These are phyloP conservation scores for Chrysotoxum bicinctum DNA, from an alignment of 2,888 invertebrate genomes.

Conservation along the genomic window DNA sequence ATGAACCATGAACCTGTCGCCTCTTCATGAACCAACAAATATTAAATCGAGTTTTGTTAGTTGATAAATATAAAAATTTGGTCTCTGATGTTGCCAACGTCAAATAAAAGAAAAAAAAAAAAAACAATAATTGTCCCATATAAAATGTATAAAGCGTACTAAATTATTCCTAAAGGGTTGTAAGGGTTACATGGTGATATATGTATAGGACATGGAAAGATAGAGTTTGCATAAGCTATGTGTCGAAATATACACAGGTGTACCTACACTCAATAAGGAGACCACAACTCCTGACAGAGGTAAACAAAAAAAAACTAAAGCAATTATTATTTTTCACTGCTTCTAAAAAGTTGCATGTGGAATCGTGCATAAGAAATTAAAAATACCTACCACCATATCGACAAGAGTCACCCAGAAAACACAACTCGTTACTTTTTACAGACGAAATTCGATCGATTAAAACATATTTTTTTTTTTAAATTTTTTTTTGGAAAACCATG, in stretches of 20 bases:
- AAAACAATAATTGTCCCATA: not conserved
- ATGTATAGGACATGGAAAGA: not conserved
- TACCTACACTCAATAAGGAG: not conserved
- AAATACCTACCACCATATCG: slow-evolving; percentile 6
- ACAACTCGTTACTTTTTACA: slow-evolving; percentile 3
- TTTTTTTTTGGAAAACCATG: not conserved
- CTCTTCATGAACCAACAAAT: too few species aligned
- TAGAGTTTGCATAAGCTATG: not conserved
- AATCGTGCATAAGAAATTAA: slow-evolving; percentile 30
- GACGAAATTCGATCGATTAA: slow-evolving; percentile 41
- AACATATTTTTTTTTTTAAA: not conserved
- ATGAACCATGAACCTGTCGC: too few species aligned
- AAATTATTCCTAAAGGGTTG: not conserved
- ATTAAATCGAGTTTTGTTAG: too few species aligned
- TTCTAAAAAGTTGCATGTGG: slow-evolving; percentile 24
- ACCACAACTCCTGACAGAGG: not conserved
- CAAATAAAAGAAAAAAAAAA: not conserved
- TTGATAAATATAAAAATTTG: not conserved
- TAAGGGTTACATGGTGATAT: not conserved
- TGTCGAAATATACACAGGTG: not conserved
- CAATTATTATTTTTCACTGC: slow-evolving; percentile 19
- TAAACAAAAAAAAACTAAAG: slow-evolving; percentile 3
- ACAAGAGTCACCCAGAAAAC: not conserved
- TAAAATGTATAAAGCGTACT: not conserved
- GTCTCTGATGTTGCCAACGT: not conserved